Conservation (phyloP, 2,888 invertebrate species). For the Eledone cirrhosa region DNA sequence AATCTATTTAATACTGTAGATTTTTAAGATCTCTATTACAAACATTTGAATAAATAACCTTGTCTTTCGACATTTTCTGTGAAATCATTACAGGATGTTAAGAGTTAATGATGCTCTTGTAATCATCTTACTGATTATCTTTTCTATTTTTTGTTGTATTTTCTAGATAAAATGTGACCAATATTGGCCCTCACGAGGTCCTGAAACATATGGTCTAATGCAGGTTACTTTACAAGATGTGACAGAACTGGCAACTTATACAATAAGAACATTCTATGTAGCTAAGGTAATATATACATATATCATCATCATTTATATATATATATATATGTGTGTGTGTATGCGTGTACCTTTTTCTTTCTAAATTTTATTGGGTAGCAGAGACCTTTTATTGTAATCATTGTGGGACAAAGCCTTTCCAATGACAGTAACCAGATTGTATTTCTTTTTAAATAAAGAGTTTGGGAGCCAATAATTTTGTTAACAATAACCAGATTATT, state of each 20-base stretch:
- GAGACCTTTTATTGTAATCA: background rate
- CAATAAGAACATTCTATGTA: constrained; percentile 87
- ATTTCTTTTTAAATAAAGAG: too few relatives aligned
- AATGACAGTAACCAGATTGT: too few relatives aligned
- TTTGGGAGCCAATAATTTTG: too few relatives aligned
- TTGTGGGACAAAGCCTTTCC: background rate
- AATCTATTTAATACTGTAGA: too few relatives aligned
- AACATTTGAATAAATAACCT: too few relatives aligned
- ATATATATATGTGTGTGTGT: background rate
- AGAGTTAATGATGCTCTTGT: too few relatives aligned
- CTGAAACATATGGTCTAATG: constrained; percentile 94
- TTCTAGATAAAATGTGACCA: constrained; percentile 74
- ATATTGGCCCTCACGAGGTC: constrained; percentile 96
- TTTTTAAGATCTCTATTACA: too few relatives aligned
- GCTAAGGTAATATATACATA: constrained; percentile 49
- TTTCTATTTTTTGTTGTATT: background rate
- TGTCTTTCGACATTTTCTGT: too few relatives aligned
- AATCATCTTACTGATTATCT: too few relatives aligned
- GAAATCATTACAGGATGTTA: too few relatives aligned
- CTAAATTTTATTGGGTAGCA: background rate
- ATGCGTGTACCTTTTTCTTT: background rate
- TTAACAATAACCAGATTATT: too few relatives aligned
- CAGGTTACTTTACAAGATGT: constrained; percentile 93
- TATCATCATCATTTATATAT: too few relatives aligned
- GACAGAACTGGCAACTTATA: constrained; percentile 96